Base-by-base conservation (phyloP, 2,888 invertebrate species). In the Dioctria rufipes region DNA sequence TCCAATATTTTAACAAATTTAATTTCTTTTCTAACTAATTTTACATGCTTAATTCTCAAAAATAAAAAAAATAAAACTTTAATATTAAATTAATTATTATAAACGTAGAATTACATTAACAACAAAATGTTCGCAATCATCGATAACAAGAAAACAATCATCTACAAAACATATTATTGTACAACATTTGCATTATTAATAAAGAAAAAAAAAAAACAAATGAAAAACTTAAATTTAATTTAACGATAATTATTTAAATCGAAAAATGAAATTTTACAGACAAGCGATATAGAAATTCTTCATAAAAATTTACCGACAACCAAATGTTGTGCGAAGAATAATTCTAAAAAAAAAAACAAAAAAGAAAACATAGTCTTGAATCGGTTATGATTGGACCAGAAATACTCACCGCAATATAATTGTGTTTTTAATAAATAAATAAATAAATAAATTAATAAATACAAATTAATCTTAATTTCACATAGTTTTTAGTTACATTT, bases 21-120 rank as follows among this genome's bases (percentile, higher is more conserved):
- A 58, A 58, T 58, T 73, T 58, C 42, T 39, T 58, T 37, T 54
- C 25, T 25, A 25, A 25, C 25, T 25, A 25, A 25, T 25, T 42
- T 40, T 58, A 73, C 73, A 13, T 42, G 42, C 54, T 58, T 58
- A 73, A 73, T 73, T 58, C n/a, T 51, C 37, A 51, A 73, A 58
- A 73, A 51, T 58, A 73, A 58, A 73, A 67, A 67, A 67, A 46
- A n/a, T n/a, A n/a, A 67, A 67, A 51, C 43, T 49, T 67, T n/a
- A 49, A 73, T 54, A 58, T 73, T 73, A 42, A 42, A 60, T 42
- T 73, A 73, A 73, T 4, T 58, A 73, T 73, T 39, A 6, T 58
- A 58, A 73, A 73, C 54, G n/a, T 37, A 51, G 73, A 73, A 73
- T 73, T 73, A 73, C n/a, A 58, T 73, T 63, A 77, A 77, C 77